A percentile compares a stretch with the other conserved stretches of the same genome.
phyloP scores from a whole-genome alignment of 2,888 invertebrate genomes.

The Lochmaea capreae region DNA sequence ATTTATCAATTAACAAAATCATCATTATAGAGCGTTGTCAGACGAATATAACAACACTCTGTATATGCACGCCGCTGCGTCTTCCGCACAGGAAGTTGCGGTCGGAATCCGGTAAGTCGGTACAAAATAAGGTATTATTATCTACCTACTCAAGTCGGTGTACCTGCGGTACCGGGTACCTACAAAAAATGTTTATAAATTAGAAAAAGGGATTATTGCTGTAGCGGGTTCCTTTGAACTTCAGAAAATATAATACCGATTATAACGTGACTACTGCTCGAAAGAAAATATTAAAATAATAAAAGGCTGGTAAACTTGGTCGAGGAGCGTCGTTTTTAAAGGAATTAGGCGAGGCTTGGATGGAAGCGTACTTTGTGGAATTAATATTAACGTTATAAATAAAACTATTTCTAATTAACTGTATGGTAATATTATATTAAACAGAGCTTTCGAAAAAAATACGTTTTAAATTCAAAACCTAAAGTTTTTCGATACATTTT shows the following conservation, averaged over 20 bases:
- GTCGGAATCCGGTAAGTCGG: slow-evolving; percentile 18
- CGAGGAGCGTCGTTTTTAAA: neutral
- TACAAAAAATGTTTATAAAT: slow-evolving; percentile 22
- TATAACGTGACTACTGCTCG: slow-evolving; percentile 5
- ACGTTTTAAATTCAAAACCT: too few relatives aligned
- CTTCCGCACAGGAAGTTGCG: slow-evolving; percentile 34
- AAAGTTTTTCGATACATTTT: too few relatives aligned
- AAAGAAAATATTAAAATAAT: slow-evolving; percentile 11
- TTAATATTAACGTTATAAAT: too few relatives aligned
- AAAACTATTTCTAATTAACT: too few relatives aligned
- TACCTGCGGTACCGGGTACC: slow-evolving; percentile 13
- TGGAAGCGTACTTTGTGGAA: too few relatives aligned
- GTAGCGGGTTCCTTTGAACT: slow-evolving; percentile 23
- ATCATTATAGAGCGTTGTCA: too few relatives aligned
- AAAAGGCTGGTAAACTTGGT: neutral
- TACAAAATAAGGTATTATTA: slow-evolving; percentile 26
- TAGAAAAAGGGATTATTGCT: slow-evolving; percentile 22
- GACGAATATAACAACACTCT: neutral
- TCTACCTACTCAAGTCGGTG: slow-evolving; percentile 26
- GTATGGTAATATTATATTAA: too few relatives aligned
- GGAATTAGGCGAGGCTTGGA: neutral
- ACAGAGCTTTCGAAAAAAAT: too few relatives aligned
- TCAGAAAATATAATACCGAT: neutral
- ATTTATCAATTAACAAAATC: too few relatives aligned
- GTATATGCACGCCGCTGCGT: neutral